A percentile compares a stretch with the other conserved stretches of the same genome.
Evolutionary conservation across 2,888 invertebrate species (phyloP).

Genomic region (Antheraea yamamai): DNA sequence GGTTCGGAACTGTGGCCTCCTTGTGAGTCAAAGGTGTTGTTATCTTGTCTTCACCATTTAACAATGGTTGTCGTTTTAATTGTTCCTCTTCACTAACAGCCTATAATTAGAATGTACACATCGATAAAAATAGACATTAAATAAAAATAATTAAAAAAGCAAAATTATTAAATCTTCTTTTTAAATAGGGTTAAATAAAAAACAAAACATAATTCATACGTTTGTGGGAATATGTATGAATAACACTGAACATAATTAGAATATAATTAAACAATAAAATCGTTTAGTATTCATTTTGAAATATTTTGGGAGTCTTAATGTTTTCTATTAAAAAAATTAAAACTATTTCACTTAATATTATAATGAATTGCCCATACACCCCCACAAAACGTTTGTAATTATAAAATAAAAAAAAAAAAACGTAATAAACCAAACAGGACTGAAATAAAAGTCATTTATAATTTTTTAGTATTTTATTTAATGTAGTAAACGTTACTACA

Average conservation of each 20-base stretch:
- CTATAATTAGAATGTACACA: conserved; percentile 58
- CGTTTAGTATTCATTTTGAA: conserved; percentile 17
- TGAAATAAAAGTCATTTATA: conserved; percentile 74
- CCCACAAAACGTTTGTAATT: conserved; percentile 75
- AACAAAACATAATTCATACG: conserved; percentile 48
- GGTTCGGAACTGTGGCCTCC: conserved; percentile 67
- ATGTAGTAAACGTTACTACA: conserved; percentile 38
- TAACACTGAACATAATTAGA: conserved; percentile 16
- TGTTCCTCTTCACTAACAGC: conserved; percentile 63
- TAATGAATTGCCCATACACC: conserved; percentile 78
- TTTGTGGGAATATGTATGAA: conserved; percentile 78
- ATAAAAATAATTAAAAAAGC: too few relatives aligned
- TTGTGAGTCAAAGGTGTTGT: conserved; percentile 66
- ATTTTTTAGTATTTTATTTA: conserved; percentile 72
- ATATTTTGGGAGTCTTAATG: neutral
- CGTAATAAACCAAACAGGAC: conserved; percentile 63
- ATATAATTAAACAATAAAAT: conserved; percentile 13
- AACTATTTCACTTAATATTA: conserved; percentile 17
- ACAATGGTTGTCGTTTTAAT: conserved; percentile 61
- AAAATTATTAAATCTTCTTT: neutral
- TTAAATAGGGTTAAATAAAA: conserved; percentile 41
- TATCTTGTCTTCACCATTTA: conserved; percentile 74
- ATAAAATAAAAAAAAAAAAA: conserved; percentile 60
- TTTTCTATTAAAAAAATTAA: conserved; percentile 12
- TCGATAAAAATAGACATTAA: conserved; percentile 15